Evolutionary conservation across 1,140 invertebrate species (phyloP).

Genomic region (Augochlora pura): DNA sequence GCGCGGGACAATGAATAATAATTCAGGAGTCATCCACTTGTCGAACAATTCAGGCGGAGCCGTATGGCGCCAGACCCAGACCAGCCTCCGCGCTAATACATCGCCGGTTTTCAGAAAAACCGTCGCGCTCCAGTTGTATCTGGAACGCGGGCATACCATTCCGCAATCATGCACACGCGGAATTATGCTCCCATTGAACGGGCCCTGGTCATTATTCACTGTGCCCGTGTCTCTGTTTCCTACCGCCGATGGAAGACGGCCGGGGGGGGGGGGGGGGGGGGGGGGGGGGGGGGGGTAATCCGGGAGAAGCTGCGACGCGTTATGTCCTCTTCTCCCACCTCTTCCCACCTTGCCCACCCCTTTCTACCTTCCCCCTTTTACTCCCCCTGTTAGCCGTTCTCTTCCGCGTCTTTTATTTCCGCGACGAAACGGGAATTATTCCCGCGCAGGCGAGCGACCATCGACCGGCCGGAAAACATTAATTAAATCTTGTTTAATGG

Average conservation of each 20-base stretch:
- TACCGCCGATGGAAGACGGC: conserved; percentile 6
- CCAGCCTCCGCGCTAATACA: conserved; percentile 13
- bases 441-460: background rate
- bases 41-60: conserved; percentile 22
- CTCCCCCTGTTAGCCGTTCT: background rate
- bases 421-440: background rate
- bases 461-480: conserved; percentile 17
- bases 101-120: conserved; percentile 36
- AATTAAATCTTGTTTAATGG: conserved; percentile 27
- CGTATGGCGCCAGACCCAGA: conserved; percentile 23
- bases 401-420: background rate
- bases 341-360: background rate
- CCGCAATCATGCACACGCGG: conserved; percentile 34
- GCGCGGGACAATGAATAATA: conserved; percentile 33
- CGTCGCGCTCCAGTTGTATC: conserved; percentile 15
- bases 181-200: conserved; percentile 49
- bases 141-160: conserved; percentile 26
- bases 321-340: conserved; percentile 34
- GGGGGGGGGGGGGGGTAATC: too few species aligned
- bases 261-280: too few species aligned
- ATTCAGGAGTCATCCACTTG: conserved; percentile 29
- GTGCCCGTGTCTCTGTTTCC: conserved; percentile 29
- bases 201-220: conserved; percentile 49
- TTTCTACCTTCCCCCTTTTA: background rate
- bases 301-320: background rate